phyloP scores from a whole-genome alignment of 1,140 invertebrate species.

The Hycleus cichorii region DNA sequence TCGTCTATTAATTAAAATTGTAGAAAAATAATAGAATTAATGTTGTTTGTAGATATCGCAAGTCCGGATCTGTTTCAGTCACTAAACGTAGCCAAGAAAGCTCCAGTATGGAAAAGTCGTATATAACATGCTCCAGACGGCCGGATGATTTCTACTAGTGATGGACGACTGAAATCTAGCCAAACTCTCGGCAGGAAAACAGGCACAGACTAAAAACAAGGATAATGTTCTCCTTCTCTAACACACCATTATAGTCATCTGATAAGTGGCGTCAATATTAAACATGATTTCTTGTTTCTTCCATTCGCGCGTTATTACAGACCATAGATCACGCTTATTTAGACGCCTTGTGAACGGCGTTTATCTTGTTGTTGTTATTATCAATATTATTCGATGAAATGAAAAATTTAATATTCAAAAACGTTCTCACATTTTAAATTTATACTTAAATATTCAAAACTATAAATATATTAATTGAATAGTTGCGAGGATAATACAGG shows the following conservation, averaged over 20 bases:
- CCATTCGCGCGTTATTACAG: conserved; percentile 34
- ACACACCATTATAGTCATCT: conserved; percentile 6
- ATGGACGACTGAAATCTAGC: conserved; percentile 37
- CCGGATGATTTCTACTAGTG: conserved; percentile 35
- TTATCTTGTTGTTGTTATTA: conserved; percentile 21
- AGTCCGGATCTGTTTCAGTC: conserved; percentile 11
- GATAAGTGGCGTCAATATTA: conserved; percentile 40
- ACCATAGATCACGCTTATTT: conserved; percentile 33
- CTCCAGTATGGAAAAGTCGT: conserved; percentile 25
- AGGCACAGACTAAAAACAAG: conserved; percentile 7
- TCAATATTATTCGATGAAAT: not conserved
- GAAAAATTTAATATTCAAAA: no score
- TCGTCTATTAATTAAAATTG: no score
- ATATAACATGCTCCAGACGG: conserved; percentile 35
- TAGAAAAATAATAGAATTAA: no score
- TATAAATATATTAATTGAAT: no score
- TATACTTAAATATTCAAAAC: no score
- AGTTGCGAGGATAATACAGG: no score
- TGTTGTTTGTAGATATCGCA: not conserved
- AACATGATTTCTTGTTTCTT: conserved; percentile 39
- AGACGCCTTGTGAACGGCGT: conserved; percentile 25
- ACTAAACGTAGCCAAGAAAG: conserved; percentile 22
- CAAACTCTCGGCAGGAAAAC: conserved; percentile 21
- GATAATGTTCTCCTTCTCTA: not conserved
- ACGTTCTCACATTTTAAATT: no score